Conservation (phyloP, 2,888 invertebrate species). For the Trichopoda pennipes region DNA sequence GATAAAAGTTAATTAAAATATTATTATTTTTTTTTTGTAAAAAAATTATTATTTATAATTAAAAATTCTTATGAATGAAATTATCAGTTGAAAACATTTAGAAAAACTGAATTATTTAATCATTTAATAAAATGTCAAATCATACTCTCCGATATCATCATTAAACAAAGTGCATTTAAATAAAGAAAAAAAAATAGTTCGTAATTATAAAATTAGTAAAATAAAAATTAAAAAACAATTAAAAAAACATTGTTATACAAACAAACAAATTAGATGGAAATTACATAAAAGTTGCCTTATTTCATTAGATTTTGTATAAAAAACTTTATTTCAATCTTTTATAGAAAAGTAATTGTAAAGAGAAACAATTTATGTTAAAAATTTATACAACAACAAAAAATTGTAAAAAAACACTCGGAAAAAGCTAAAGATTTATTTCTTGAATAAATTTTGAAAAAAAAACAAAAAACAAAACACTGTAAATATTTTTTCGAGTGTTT, state of each 20-base stretch:
- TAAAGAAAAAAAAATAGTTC: slow-evolving; percentile 53
- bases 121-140: slow-evolving; percentile 49
- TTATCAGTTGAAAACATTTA: background rate
- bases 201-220: slow-evolving; percentile 52
- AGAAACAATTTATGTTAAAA: background rate
- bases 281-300: slow-evolving; percentile 67
- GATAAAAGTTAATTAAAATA: background rate
- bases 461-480: too few species aligned
- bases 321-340: slow-evolving; percentile 52
- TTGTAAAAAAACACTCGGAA: background rate
- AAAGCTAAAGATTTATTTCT: background rate
- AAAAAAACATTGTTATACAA: slow-evolving; percentile 43
- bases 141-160: slow-evolving; percentile 62
- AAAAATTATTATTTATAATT: slow-evolving; percentile 2
- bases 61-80: slow-evolving; percentile 9
- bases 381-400: slow-evolving; percentile 10
- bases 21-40: slow-evolving; percentile 26
- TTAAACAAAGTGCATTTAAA: slow-evolving; percentile 69
- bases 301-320: slow-evolving; percentile 64
- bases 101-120: background rate
- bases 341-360: slow-evolving; percentile 58
- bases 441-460: background rate
- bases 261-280: slow-evolving; percentile 58
- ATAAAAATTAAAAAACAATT: too few species aligned
- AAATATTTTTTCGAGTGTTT: slow-evolving; percentile 5